Conservation (phyloP, 2,113 vertebrate genomes). For the Litocranius walleri region DNA sequence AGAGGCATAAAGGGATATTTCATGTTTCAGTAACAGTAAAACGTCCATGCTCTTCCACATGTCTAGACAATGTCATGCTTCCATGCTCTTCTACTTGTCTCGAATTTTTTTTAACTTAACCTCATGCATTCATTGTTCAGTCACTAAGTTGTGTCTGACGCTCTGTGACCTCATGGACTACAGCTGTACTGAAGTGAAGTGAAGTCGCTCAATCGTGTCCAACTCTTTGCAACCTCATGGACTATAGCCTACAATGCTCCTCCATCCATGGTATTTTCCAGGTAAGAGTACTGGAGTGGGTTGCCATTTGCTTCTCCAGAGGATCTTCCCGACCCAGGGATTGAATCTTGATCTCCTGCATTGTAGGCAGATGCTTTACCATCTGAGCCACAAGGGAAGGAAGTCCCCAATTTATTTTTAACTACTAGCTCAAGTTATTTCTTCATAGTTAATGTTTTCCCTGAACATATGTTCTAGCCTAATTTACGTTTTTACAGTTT, state of each 20-base stretch:
- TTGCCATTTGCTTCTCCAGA: not conserved
- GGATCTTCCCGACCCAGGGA: not conserved
- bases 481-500: not conserved
- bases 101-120: not conserved
- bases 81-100: not conserved
- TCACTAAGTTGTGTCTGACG: not conserved
- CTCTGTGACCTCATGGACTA: not conserved
- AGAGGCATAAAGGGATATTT: not conserved
- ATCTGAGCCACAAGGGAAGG: not conserved
- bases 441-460: not conserved
- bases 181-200: not conserved
- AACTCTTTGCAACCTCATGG: not conserved
- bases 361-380: not conserved
- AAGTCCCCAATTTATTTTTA: not conserved
- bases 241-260: not conserved
- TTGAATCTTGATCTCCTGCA: not conserved
- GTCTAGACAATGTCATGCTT: not conserved
- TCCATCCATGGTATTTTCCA: not conserved
- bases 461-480: not conserved
- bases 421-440: not conserved
- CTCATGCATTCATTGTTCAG: not conserved
- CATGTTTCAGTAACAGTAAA: not conserved
- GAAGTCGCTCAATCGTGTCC: rapidly evolving
- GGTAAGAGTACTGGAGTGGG: not conserved
- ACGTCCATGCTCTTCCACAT: not conserved